Conservation (phyloP, 2,113 vertebrate species). For the Odontesthes bonariensis region DNA sequence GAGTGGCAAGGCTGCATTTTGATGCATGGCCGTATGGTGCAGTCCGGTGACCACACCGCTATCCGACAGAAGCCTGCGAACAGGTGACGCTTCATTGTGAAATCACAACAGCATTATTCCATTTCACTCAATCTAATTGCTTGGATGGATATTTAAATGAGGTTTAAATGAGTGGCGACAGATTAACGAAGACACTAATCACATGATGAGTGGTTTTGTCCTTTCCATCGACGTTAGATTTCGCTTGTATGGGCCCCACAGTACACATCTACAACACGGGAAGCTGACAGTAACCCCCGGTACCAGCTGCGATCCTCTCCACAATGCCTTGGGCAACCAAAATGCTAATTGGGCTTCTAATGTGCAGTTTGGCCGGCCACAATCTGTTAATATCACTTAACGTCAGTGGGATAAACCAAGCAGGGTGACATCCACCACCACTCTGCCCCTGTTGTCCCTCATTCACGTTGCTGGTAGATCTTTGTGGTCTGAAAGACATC, state of each 20-base stretch:
- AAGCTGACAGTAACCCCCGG: slow-evolving; percentile 53
- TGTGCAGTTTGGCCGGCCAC: slow-evolving; percentile 79
- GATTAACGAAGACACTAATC: slow-evolving; percentile 77
- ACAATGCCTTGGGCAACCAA: slow-evolving; percentile 80
- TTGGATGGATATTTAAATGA: slow-evolving; percentile 74
- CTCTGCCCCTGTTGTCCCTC: slow-evolving; percentile 12
- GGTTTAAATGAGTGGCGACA: slow-evolving; percentile 77
- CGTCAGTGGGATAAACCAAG: slow-evolving; percentile 73
- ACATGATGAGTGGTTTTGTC: slow-evolving; percentile 69
- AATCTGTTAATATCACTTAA: slow-evolving; percentile 83
- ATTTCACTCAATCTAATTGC: slow-evolving; percentile 74
- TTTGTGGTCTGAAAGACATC: neutral
- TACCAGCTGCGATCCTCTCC: slow-evolving; percentile 72
- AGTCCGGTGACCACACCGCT: slow-evolving; percentile 25
- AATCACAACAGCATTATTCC: slow-evolving; percentile 80
- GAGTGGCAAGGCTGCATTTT: neutral
- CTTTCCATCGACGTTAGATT: slow-evolving; percentile 66
- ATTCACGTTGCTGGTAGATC: slow-evolving; percentile 2
- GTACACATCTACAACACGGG: slow-evolving; percentile 21
- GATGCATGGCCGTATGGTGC: neutral
- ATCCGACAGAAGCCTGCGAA: slow-evolving; percentile 23
- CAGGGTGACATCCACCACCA: slow-evolving; percentile 42
- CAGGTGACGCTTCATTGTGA: slow-evolving; percentile 62
- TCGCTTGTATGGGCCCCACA: slow-evolving; percentile 13
- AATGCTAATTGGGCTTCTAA: slow-evolving; percentile 86